phyloP scores from a whole-genome alignment of 1,140 invertebrate species.

The Conus betulinus region DNA sequence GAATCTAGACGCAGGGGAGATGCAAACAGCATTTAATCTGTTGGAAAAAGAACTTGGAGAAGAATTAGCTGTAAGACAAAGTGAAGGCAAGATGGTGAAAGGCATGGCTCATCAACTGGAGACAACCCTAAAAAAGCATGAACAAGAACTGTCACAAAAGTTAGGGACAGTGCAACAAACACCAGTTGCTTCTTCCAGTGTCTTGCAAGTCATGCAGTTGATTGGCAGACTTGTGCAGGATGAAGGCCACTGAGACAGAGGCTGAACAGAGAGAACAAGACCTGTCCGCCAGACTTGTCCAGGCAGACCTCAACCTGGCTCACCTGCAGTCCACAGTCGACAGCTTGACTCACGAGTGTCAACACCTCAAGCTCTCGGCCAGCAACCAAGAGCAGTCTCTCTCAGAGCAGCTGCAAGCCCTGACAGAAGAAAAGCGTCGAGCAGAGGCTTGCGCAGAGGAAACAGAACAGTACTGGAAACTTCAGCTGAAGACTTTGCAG shows the following conservation, averaged over 20 bases:
- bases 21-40: too few species aligned
- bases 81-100: too few species aligned
- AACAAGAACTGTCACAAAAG: too few species aligned
- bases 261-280: conserved; percentile 20
- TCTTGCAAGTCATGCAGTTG: neutral
- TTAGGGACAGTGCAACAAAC: too few species aligned
- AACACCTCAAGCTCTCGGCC: neutral
- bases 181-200: neutral
- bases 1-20: too few species aligned
- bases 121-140: too few species aligned
- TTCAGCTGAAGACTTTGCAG: conserved; percentile 54
- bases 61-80: too few species aligned
- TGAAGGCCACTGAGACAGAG: neutral
- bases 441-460: conserved; percentile 36
- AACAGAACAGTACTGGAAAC: conserved; percentile 57
- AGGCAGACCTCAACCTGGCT: conserved; percentile 8
- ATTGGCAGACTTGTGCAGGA: neutral
- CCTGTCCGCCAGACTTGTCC: conserved; percentile 23
- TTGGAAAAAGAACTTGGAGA: too few species aligned
- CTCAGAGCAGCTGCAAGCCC: too few species aligned
- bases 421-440: neutral
- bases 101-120: too few species aligned
- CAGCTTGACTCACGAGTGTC: neutral
- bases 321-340: conserved; percentile 30
- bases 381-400: neutral